phyloP scores from a whole-genome alignment of 2,888 invertebrate species.

The Allacma fusca region DNA sequence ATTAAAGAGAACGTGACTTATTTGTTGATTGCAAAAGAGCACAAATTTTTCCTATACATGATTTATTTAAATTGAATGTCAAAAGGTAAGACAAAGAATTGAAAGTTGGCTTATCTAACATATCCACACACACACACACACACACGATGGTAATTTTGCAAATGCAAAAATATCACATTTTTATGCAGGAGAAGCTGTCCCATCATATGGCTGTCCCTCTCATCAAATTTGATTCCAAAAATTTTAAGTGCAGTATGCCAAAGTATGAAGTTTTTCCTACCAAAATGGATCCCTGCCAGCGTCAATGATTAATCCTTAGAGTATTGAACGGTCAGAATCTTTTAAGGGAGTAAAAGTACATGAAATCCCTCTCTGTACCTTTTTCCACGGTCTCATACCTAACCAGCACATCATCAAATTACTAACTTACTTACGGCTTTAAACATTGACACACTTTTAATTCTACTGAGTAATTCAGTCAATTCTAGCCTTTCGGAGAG shows the following conservation, averaged over 20 bases:
- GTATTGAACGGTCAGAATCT: background rate
- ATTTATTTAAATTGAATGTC: slow-evolving; percentile 26
- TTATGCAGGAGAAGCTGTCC: too few species aligned
- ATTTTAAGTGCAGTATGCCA: too few species aligned
- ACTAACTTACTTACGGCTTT: background rate
- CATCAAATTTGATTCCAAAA: too few species aligned
- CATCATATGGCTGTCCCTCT: too few species aligned
- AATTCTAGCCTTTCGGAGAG: too few species aligned
- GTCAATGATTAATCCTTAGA: background rate
- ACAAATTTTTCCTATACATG: slow-evolving; percentile 21
- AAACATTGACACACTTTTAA: slow-evolving; percentile 4
- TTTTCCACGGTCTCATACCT: slow-evolving; percentile 27
- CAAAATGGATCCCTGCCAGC: background rate
- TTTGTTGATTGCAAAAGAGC: background rate
- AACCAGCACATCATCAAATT: slow-evolving; percentile 23
- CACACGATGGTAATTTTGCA: too few species aligned
- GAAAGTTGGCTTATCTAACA: slow-evolving; percentile 14
- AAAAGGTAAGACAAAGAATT: background rate
- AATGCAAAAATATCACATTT: background rate
- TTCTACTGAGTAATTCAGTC: too few species aligned
- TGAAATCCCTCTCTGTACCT: background rate
- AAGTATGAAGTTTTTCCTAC: too few species aligned
- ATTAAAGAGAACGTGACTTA: slow-evolving; percentile 24
- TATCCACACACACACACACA: too few species aligned
- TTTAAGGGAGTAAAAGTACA: background rate